Base-by-base conservation (phyloP, 2,797 vertebrate species). In the Protonibea diacanthus region DNA sequence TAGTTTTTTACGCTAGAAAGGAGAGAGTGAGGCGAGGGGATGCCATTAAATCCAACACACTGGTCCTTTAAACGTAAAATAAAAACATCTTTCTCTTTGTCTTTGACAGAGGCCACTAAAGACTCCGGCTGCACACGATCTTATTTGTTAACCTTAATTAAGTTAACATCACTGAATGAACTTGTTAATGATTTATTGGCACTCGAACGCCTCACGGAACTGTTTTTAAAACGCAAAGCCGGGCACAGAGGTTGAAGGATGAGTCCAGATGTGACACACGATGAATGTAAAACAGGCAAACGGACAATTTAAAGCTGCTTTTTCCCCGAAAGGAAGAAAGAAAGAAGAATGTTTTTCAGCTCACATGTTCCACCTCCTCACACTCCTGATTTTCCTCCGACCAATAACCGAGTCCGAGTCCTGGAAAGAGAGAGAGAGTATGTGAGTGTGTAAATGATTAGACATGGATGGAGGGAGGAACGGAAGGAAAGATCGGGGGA, bases 331-430 rank as follows among this genome's bases (percentile, higher is more conserved):
- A 60, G 55, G 33, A 38, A 2, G 33, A 38, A 68, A 29, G 42
- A 42, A 13, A 38, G 25, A 71, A 53, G 84, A 84, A 80, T 64
- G 71, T 64, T 63, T 58, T 56, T 23, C 13, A 1, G 53, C 42
- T 67, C 86, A 87, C 49, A 83, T 80, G 66, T 87, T 88, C 82
- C 81, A 82, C 59, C 74, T 77, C 62, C 71, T 56, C 56, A 10
- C 60, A 3, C 57, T 76, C 68, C 45, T 23, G 48, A 44, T 80
- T 80, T 72, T 69, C 76, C 68, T 74, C 69, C 77, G 66, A 53
- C 29, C 66, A 38, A 38, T 44, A 27, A 74, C 64, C 72, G 58
- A 7, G 33, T 52, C 80, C 51, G 67, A 74, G 77, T 80, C 80
- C 74, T 77, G 84, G 62, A 84, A 76, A 80, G 67, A 29, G 47